Conservation (phyloP, 2,113 vertebrate species). For the Psittacula cyanocephala region DNA sequence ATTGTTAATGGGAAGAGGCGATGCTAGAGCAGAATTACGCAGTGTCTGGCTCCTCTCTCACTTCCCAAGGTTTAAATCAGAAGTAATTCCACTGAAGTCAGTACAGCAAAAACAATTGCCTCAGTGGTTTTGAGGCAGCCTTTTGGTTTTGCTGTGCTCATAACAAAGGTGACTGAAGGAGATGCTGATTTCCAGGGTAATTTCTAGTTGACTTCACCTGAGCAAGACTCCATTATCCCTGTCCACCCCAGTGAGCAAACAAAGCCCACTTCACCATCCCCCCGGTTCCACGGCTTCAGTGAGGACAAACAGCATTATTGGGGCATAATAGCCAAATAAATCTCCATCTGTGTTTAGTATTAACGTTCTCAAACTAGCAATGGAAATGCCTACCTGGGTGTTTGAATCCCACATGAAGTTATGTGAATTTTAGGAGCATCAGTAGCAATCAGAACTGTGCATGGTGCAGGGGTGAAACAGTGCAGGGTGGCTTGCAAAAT, state of each 20-base stretch:
- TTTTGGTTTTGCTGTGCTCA: accelerated
- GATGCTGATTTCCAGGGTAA: not conserved
- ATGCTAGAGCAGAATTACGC: not conserved
- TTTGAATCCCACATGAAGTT: not conserved
- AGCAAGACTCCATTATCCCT: not conserved
- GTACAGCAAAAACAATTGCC: not conserved
- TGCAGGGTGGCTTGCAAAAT: not conserved
- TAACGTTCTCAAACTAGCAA: not conserved
- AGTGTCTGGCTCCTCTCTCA: not conserved
- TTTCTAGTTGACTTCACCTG: not conserved
- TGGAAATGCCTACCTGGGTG: not conserved
- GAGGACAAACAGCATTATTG: not conserved
- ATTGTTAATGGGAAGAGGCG: not conserved
- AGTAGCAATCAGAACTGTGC: not conserved
- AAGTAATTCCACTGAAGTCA: not conserved
- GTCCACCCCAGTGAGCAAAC: accelerated
- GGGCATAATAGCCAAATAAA: not conserved
- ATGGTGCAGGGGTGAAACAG: not conserved
- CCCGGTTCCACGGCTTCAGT: accelerated
- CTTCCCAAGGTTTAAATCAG: not conserved
- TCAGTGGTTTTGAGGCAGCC: not conserved
- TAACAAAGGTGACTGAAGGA: not conserved
- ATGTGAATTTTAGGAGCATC: accelerated
- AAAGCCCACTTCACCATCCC: accelerated
- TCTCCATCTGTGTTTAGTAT: not conserved